Evolutionary conservation across 2,113 vertebrate genomes (phyloP), one percentile per base, ranked within the genome.

Genomic region (Hippolais icterina): DNA sequence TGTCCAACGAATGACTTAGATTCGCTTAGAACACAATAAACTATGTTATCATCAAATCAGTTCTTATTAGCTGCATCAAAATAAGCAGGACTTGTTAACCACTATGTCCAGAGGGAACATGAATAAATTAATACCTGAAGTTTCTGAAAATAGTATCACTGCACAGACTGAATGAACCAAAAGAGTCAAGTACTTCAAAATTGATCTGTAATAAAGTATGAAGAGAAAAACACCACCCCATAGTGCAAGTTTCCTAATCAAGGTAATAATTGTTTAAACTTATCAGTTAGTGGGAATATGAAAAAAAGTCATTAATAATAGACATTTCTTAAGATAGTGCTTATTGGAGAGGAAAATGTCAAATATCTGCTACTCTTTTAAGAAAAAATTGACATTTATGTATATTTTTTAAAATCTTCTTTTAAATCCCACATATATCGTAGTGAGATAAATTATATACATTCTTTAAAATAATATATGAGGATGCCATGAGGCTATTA

Each of bases 21-120:
- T 93, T 94, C n/a, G 71, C 42, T 83, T 77, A 77, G 85, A 84
- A 65, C 47, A 89, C 12, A 90, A 49, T 49, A 83, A 71, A 24
- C 24, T 25, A 29, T 72, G 54, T 11, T 88, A 95, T 83, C 84
- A 76, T 83, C 66, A 93, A 90, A 93, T 94, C 46, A 70, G 44
- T 84, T 94, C 47, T 89, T 87, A 85, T 87, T 89, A 91, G 44
- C 23, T 50, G 33, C 77, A 90, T 91, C 52, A 94, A 91, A 79
- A 75, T 64, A 78, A 78, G 13, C 27, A 96, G 41, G 54, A 79
- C 28, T 82, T 92, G 15, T 86, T 78, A 92, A 42, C 79, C 57
- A 4, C 25, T 61, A 20, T 41, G 42, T 90, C 61, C 74, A 49
- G 56, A 15, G 37, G 44, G 63, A 4, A 64, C 72, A 91, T 87